Evolutionary conservation across 1,140 invertebrate genomes (phyloP), one percentile per base, ranked within the genome.

Genomic region (Calliphora vicina): DNA sequence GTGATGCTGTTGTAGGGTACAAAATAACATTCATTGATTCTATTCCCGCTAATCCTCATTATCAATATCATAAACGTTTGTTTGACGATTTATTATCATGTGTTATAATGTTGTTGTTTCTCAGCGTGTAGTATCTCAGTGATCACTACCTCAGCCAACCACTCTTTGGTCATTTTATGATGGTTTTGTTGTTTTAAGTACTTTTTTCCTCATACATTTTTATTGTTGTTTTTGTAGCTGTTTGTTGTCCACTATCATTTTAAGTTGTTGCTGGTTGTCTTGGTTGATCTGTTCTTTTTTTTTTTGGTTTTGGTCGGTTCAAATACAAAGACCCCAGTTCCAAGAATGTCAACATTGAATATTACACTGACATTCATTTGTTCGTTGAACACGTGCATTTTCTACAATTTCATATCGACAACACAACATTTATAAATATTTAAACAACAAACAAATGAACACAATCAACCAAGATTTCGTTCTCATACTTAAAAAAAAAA

Each of bases 301-400:
- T n/a, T n/a, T n/a, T n/a, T n/a, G n/a, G n/a, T n/a, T n/a, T 61
- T 9, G 17, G 61, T 67, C 61, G 61, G 61, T 57, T 23, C 20
- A 20, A 57, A 67, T 67, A 67, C 61, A 67, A 67, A 67, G 61
- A 67, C 61, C 61, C 25, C 20, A 20, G 23, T 67, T 67, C 61
- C 61, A 67, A 67, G 61, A 67, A 67, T 67, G 61, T 67, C 61
- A 67, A 67, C n/a, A 67, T 67, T 67, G 61, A 67, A 67, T 67
- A 20, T 67, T 10, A 20, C n/a, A 67, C 61, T 35, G 35, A 67
- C 61, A 67, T 23, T 20, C 61, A 67, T 20, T 10, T n/a, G n/a
- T 67, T 67, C 23, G 23, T 67, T 67, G 61, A 67, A 67, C 61
- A 67, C 61, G 61, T 67, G 61, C 61, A 67, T 67, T 67, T 67